Evolutionary conservation across 2,888 invertebrate genomes (phyloP).

Genomic region (Steromphala cineraria): DNA sequence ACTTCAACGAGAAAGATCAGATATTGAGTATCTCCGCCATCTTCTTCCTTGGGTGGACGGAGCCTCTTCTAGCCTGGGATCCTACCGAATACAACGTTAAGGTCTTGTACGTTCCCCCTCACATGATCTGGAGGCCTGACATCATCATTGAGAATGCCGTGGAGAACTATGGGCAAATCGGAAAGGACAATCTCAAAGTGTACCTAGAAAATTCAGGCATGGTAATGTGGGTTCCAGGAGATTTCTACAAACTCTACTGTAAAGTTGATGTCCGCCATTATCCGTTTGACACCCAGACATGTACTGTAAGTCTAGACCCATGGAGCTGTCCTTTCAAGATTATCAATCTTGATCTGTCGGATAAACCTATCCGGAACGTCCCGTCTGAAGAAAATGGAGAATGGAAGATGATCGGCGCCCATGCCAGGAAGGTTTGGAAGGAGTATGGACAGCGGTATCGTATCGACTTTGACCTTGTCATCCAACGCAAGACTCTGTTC

Average conservation of each 20-base stretch:
- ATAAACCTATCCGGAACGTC: background rate
- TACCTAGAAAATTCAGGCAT: background rate
- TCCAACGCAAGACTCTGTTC: background rate
- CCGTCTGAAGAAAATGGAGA: background rate
- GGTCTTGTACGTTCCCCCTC: background rate
- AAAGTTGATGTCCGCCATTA: conserved; percentile 1
- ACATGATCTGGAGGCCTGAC: background rate
- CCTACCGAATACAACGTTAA: background rate
- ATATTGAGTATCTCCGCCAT: background rate
- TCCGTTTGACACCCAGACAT: background rate
- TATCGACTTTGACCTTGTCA: background rate
- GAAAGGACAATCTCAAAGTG: background rate
- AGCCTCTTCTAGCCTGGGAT: background rate
- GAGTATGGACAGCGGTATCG: background rate
- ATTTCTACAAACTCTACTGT: conserved; percentile 2
- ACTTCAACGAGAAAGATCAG: background rate
- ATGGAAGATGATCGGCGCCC: background rate
- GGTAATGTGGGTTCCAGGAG: conserved; percentile 1
- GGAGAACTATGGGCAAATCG: background rate
- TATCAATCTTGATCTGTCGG: background rate
- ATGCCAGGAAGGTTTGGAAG: background rate
- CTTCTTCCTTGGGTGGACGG: background rate
- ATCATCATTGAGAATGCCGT: background rate
- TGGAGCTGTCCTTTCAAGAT: background rate
- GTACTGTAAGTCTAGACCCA: background rate